Percentiles rank a stretch among this genome's conserved stretches.
phyloP scores from a whole-genome alignment of 2,113 vertebrate genomes.

The Brevimyrus niger region DNA sequence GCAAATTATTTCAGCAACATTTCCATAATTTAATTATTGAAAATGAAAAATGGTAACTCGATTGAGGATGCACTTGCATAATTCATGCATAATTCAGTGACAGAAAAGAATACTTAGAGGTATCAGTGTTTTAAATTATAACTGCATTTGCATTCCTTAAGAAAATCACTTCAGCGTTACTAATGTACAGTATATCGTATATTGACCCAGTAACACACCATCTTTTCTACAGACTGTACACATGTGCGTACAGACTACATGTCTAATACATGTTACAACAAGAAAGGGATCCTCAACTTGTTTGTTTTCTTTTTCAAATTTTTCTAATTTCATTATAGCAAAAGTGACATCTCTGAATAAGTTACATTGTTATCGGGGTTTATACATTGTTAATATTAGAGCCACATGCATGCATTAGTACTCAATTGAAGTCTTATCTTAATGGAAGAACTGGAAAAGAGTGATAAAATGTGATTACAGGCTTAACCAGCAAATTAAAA shows the following conservation, averaged over 20 bases:
- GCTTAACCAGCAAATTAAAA: not conserved
- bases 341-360: not conserved
- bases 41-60: slow-evolving; percentile 30
- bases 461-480: not conserved
- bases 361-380: not conserved
- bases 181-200: not conserved
- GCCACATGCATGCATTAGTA: not conserved
- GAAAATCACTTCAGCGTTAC: not conserved
- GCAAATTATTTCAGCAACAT: not conserved
- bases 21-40: slow-evolving; percentile 12
- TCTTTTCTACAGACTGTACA: not conserved
- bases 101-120: slow-evolving; percentile 24
- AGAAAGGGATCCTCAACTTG: not conserved
- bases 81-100: slow-evolving; percentile 57
- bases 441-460: not conserved
- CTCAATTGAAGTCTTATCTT: not conserved
- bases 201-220: not conserved
- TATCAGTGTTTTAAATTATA: slow-evolving; percentile 46
- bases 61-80: slow-evolving; percentile 31
- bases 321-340: not conserved
- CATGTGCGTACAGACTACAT: not conserved
- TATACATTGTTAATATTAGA: not conserved
- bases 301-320: not conserved
- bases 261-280: not conserved
- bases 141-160: slow-evolving; percentile 41